Percentiles rank a stretch among this genome's conserved stretches.
Evolutionary conservation across 2,888 invertebrate genomes (phyloP).

Genomic region (Eudemis profundana): DNA sequence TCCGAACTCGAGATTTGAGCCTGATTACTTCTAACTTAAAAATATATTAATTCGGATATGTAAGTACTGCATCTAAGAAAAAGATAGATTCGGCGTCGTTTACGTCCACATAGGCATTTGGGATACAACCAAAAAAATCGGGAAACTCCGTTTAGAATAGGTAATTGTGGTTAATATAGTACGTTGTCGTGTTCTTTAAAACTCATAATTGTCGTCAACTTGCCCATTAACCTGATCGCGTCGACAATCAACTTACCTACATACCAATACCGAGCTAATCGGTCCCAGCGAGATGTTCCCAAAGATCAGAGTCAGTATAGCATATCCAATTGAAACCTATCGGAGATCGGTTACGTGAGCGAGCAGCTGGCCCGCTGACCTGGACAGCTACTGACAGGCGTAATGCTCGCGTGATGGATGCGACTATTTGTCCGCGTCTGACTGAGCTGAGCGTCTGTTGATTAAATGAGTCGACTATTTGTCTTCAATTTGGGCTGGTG

Average conservation of each 20-base stretch:
- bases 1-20: too few relatives aligned
- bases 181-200: too few relatives aligned
- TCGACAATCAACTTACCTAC: neutral
- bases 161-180: too few relatives aligned
- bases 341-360: neutral
- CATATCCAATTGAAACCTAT: slow-evolving; percentile 3
- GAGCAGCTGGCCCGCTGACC: slow-evolving; percentile 12
- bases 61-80: too few relatives aligned
- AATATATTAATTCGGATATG: too few relatives aligned
- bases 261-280: neutral
- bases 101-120: too few relatives aligned
- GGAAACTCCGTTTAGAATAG: too few relatives aligned
- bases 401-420: slow-evolving; percentile 24
- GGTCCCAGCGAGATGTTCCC: neutral
- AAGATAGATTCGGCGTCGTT: too few relatives aligned
- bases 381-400: slow-evolving; percentile 30
- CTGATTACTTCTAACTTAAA: too few relatives aligned
- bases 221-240: neutral
- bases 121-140: too few relatives aligned
- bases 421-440: slow-evolving; percentile 24
- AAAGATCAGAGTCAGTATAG: slow-evolving; percentile 8
- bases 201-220: neutral
- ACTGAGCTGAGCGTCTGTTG: slow-evolving; percentile 1
- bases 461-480: slow-evolving; percentile 18
- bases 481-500: slow-evolving; percentile 6